phyloP scores from a whole-genome alignment of 2,888 invertebrate species.

The Agrochola litura region DNA sequence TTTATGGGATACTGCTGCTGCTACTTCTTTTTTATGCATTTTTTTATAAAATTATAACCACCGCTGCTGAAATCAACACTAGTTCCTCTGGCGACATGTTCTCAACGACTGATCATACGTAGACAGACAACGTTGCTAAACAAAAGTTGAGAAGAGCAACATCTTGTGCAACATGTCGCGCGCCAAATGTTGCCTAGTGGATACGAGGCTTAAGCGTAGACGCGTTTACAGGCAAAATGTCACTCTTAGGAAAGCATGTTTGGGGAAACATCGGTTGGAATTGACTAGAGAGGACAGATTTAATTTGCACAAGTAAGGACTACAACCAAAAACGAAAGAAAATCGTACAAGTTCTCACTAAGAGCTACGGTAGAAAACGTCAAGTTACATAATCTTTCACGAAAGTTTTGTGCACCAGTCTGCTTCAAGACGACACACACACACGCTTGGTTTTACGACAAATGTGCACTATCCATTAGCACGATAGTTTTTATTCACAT shows the following conservation, averaged over 20 bases:
- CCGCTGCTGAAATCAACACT: too few species aligned
- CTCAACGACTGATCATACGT: too few species aligned
- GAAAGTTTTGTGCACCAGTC: conserved; percentile 1
- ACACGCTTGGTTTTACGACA: conserved; percentile 19
- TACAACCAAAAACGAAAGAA: background rate
- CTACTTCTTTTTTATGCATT: too few species aligned
- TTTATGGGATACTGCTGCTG: too few species aligned
- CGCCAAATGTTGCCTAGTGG: too few species aligned
- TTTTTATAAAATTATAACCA: too few species aligned
- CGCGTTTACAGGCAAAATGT: too few species aligned
- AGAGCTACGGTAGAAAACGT: background rate
- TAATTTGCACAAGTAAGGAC: background rate
- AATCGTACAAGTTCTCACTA: background rate
- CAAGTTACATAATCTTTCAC: background rate
- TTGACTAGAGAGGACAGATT: background rate
- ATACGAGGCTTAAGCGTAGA: background rate
- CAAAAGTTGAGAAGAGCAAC: too few species aligned
- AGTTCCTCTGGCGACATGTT: too few species aligned
- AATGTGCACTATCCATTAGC: conserved; percentile 26
- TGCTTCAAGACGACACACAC: background rate
- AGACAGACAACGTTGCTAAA: too few species aligned
- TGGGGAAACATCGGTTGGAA: background rate
- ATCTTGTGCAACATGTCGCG: too few species aligned
- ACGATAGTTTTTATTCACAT: conserved; percentile 1
- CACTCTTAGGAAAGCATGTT: background rate